Percentiles rank a stretch among this genome's conserved stretches.
Conservation (phyloP, 2,797 vertebrate species). For the Neostethus bicornis region DNA sequence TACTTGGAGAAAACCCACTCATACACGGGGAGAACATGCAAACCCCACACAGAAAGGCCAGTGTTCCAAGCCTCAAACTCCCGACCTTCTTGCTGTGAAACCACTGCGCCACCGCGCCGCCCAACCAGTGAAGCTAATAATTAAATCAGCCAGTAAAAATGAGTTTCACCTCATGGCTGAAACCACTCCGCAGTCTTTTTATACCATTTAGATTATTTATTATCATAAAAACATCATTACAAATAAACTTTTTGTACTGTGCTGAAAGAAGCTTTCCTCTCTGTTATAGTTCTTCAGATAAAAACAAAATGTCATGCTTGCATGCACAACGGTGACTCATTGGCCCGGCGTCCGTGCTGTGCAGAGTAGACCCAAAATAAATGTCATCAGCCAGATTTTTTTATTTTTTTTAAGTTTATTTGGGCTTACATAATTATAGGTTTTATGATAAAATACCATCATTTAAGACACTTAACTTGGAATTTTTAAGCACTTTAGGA, state of each 20-base stretch:
- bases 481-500: background rate
- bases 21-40: too few species aligned
- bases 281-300: conserved; percentile 40
- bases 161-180: conserved; percentile 12
- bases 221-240: conserved; percentile 24
- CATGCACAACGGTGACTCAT: conserved; percentile 39
- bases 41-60: too few species aligned
- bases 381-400: conserved; percentile 9
- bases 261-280: conserved; percentile 32
- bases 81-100: too few species aligned
- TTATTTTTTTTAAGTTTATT: background rate
- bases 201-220: conserved; percentile 10
- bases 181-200: too few species aligned
- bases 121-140: too few species aligned
- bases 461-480: background rate
- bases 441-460: background rate
- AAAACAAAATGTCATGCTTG: conserved; percentile 52
- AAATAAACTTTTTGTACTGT: conserved; percentile 39
- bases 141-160: conserved; percentile 25
- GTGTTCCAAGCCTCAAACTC: too few species aligned
- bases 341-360: conserved; percentile 22
- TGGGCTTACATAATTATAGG: background rate
- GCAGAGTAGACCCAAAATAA: conserved; percentile 11
- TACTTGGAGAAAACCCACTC: too few species aligned
- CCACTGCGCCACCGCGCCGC: too few species aligned